A percentile compares a stretch with the other conserved stretches of the same genome.
These are phyloP conservation scores for Etheostoma nigrum DNA, from an alignment of 2,797 vertebrate species.

Conservation along the genomic window DNA sequence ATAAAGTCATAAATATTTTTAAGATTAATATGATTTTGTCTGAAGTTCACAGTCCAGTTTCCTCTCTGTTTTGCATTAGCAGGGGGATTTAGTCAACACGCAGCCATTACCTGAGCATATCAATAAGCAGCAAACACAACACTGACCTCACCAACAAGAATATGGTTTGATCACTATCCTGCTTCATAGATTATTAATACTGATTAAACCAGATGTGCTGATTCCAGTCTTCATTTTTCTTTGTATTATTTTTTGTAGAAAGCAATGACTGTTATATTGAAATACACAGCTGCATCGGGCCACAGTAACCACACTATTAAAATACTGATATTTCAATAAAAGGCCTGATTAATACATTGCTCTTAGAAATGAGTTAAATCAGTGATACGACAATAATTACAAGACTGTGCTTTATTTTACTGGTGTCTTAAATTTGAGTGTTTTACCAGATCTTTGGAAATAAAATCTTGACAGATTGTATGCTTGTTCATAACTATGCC, in stretches of 20 bases:
- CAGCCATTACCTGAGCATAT: slow-evolving; percentile 25
- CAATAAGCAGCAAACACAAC: slow-evolving; percentile 15
- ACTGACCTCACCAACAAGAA: slow-evolving; percentile 1
- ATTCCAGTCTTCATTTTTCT: not conserved
- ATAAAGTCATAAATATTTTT: not conserved
- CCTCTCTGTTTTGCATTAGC: not conserved
- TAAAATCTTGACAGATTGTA: not conserved
- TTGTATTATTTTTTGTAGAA: not conserved
- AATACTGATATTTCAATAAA: slow-evolving; percentile 1
- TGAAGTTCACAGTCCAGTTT: not conserved
- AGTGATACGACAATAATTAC: not conserved
- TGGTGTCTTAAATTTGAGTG: not conserved
- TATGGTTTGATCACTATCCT: not conserved
- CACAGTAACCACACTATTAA: not conserved
- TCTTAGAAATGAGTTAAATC: slow-evolving; percentile 1
- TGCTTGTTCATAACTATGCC: not conserved
- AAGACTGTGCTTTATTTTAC: slow-evolving; percentile 50
- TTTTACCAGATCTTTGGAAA: slow-evolving; percentile 13
- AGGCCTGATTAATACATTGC: not conserved
- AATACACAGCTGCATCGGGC: not conserved
- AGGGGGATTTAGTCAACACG: not conserved
- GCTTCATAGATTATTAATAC: not conserved
- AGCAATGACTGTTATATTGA: not conserved
- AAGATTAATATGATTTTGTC: not conserved
- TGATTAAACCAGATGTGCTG: not conserved